Conservation (phyloP, 92 coral and sea anemone genomes). For the Parazoanthus swiftii region DNA sequence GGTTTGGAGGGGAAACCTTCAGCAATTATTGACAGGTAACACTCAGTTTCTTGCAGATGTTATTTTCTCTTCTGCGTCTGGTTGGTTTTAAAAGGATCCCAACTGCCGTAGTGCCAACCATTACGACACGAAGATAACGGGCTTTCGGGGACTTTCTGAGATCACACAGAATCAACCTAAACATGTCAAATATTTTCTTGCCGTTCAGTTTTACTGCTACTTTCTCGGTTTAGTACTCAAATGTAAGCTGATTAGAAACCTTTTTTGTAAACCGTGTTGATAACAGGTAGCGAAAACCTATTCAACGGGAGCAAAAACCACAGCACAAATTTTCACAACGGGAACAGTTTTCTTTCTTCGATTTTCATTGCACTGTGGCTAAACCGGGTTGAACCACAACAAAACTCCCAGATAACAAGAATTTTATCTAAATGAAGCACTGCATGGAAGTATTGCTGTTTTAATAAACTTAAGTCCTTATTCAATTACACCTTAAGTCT, state of each 20-base stretch:
- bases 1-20: conserved; percentile 6
- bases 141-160: neutral
- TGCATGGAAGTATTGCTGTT: neutral
- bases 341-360: neutral
- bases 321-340: neutral
- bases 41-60: neutral
- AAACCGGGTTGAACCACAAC: neutral
- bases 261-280: too few species aligned
- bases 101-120: neutral
- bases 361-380: neutral
- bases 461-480: neutral
- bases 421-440: conserved; percentile 18
- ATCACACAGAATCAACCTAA: neutral
- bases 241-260: neutral
- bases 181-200: neutral
- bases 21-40: neutral
- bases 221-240: neutral
- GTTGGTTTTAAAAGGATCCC: neutral
- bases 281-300: neutral
- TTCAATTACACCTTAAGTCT: conserved; percentile 5
- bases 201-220: neutral
- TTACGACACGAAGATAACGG: neutral
- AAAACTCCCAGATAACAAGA: neutral
- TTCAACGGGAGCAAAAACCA: neutral
- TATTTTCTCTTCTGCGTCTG: neutral